Evolutionary conservation across 2,888 invertebrate species (phyloP).

Genomic region (Rhabditoides inermis): DNA sequence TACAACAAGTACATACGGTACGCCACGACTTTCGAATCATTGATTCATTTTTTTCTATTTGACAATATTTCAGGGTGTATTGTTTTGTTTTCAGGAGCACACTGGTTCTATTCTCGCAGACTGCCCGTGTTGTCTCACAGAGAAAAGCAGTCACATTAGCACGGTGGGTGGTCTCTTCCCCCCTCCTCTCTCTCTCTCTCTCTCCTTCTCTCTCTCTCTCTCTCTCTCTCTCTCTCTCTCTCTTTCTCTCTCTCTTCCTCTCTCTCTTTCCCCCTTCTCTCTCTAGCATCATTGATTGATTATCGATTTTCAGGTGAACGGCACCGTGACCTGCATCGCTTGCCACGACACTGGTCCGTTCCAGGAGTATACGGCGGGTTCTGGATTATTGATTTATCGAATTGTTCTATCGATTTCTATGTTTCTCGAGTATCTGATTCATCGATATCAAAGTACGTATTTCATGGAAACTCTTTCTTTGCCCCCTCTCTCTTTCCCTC

Average conservation of each 20-base stretch:
- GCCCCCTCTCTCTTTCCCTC: no score
- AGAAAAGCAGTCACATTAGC: constrained; percentile 1
- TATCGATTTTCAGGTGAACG: no score
- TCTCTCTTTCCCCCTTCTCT: neutral
- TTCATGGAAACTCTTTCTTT: no score
- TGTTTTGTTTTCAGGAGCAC: constrained; percentile 4
- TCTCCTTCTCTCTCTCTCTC: neutral
- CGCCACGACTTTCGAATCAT: no score
- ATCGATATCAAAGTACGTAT: no score
- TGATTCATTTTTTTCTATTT: neutral
- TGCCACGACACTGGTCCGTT: constrained; percentile 6
- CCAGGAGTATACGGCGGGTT: constrained; percentile 4
- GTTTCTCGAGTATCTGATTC: no score
- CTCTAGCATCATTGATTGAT: neutral
- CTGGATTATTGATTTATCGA: no score
- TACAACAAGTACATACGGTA: no score
- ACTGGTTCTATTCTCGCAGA: constrained; percentile 1
- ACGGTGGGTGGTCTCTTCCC: constrained; percentile 1
- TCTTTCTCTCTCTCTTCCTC: neutral
- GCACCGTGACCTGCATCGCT: constrained; percentile 1
- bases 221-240: neutral
- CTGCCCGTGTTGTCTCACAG: constrained; percentile 1
- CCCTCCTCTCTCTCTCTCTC: neutral
- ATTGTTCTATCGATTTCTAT: no score
- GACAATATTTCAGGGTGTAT: neutral